Evolutionary conservation across 2,797 vertebrate genomes (phyloP), one percentile per base, ranked within the genome.

Genomic region (Myotis daubentonii): DNA sequence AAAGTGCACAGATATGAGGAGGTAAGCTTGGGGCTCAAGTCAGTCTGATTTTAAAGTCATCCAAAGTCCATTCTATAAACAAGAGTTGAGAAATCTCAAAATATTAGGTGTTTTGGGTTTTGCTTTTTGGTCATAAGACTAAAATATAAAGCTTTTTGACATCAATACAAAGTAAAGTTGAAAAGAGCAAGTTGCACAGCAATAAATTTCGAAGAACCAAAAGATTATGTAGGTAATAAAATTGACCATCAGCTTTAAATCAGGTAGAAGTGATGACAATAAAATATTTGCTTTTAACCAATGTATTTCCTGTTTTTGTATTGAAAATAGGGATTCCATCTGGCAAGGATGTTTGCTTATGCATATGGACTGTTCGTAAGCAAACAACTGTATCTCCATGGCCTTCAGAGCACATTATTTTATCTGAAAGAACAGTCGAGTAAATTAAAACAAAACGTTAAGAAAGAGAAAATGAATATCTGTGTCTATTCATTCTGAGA

Each of bases 381-480:
- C 22, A 93, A 68, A 93, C 13, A 55, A 65, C 60, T 81, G 44
- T 89, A 47, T 79, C 9, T 88, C n/a, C 8, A 41, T 11, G 49
- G 6, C 38, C 25, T 86, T 76, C 33, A 72, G 25, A 85, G 28
- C 3, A 84, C 62, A 86, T 68, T 80, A 66, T 85, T 74, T 85
- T 80, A 80, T 57, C 22, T 68, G 4, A 88, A 74, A 72, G 19
- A 66, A 49, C 1, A 65, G 25, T 5, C 16, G 72, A 44, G 15
- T 44, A 28, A 66, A 74, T 75, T 70, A 93, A 78, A 79, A 79
- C 66, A 89, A 89, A 49, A 25, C 17, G 3, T 71, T 85, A 78
- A 85, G 3, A 95, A 78, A 85, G 3, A 95, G 44, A 89, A 94
- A 93, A 60, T 71, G 3, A 92, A 47, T 86, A 41, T 93, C 25